A percentile compares a stretch with the other conserved stretches of the same genome.
phyloP scores from a whole-genome alignment of 2,888 invertebrate species.

The Halocaridina rubra region DNA sequence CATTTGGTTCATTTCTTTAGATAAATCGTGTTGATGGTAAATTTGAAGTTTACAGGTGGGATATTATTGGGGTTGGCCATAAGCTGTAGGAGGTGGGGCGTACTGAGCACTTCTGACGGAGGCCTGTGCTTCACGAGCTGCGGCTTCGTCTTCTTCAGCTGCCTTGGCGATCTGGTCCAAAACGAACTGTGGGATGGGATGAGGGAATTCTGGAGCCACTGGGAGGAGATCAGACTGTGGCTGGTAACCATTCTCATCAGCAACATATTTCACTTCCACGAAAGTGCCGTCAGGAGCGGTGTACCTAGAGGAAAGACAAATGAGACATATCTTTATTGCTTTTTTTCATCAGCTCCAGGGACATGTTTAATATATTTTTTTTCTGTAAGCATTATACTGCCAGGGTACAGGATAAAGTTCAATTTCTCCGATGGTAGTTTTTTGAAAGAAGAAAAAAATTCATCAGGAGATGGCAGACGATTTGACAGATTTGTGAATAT shows the following conservation, averaged over 20 bases:
- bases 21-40: too few species aligned
- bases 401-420: neutral
- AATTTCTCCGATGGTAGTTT: neutral
- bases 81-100: neutral
- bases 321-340: too few species aligned
- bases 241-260: constrained; percentile 53
- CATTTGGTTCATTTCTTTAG: too few species aligned
- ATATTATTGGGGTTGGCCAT: neutral
- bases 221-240: constrained; percentile 51
- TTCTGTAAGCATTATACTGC: neutral
- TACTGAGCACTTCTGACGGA: neutral
- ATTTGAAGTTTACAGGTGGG: neutral
- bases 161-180: constrained; percentile 38
- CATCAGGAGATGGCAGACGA: too few species aligned
- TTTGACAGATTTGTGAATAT: too few species aligned
- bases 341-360: too few species aligned
- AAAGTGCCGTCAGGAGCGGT: constrained; percentile 46
- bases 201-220: constrained; percentile 59
- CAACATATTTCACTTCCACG: constrained; percentile 40
- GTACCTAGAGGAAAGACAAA: constrained; percentile 29
- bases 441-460: neutral
- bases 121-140: neutral
- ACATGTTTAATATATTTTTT: too few species aligned
- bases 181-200: constrained; percentile 54
- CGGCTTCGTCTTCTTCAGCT: constrained; percentile 29